A percentile compares a stretch with the other conserved stretches of the same genome.
These are phyloP conservation scores for Zaprionus bogoriensis DNA, from an alignment of 2,888 invertebrate genomes.

Conservation along the genomic window DNA sequence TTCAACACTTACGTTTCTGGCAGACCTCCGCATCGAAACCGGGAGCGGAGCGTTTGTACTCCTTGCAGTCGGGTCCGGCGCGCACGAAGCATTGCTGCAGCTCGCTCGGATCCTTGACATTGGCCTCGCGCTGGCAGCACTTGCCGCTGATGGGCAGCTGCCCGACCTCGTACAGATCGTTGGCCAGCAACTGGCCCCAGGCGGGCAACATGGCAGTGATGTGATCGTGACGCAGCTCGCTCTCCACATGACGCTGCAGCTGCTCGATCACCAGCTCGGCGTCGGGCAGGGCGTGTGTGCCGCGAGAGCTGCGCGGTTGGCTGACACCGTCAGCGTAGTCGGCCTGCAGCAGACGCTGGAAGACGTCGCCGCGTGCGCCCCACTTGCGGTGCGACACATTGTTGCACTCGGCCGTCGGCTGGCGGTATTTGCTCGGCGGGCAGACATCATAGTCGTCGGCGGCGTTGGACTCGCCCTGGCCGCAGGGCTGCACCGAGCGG, in stretches of 20 bases:
- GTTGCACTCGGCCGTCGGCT: conserved; percentile 93
- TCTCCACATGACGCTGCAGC: conserved; percentile 84
- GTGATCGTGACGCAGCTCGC: conserved; percentile 86
- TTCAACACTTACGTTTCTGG: conserved; percentile 85
- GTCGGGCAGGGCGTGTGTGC: conserved; percentile 86
- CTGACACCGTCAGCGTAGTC: conserved; percentile 86
- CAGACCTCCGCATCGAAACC: conserved; percentile 86
- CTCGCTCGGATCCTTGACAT: conserved; percentile 74
- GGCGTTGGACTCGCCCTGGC: conserved; percentile 33
- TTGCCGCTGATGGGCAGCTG: conserved; percentile 84
- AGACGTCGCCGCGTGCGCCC: conserved; percentile 91
- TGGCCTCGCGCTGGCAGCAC: conserved; percentile 69
- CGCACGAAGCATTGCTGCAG: conserved; percentile 85
- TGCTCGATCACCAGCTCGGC: conserved; percentile 85
- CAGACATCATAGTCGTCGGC: conserved; percentile 83
- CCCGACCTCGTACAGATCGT: conserved; percentile 88
- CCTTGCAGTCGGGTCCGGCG: conserved; percentile 84
- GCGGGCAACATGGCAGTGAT: conserved; percentile 90
- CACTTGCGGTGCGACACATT: conserved; percentile 93
- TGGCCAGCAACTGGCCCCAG: conserved; percentile 90
- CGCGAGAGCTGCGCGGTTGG: conserved; percentile 83
- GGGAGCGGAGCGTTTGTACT: conserved; percentile 89
- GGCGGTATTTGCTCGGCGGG: conserved; percentile 92
- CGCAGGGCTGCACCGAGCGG: conserved; percentile 68
- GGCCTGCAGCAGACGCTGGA: conserved; percentile 88